Conservation (phyloP, 1,140 invertebrate species). For the Eupeodes corollae region DNA sequence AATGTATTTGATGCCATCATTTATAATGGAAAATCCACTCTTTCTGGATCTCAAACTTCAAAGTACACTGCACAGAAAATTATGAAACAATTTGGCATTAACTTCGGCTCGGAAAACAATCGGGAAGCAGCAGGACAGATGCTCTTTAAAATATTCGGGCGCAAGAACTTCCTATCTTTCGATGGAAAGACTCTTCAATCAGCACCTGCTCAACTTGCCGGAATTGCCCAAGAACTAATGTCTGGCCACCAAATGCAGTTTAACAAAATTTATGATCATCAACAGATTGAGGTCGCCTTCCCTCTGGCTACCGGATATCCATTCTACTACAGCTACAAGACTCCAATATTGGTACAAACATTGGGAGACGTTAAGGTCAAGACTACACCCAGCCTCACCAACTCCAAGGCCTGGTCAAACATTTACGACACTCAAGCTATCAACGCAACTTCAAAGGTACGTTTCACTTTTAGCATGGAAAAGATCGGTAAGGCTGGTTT, state of each 20-base stretch:
- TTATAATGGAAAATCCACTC: not conserved
- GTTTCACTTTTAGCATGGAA: conserved; percentile 40
- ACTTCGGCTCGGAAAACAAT: conserved; percentile 41
- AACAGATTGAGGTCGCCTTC: conserved; percentile 46
- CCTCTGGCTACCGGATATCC: conserved; percentile 55
- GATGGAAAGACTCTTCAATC: conserved; percentile 44
- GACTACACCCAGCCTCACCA: conserved; percentile 27
- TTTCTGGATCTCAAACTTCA: conserved; percentile 12
- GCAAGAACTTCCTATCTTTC: conserved; percentile 42
- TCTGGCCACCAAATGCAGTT: conserved; percentile 40
- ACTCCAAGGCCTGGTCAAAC: not conserved
- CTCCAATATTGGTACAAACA: conserved; percentile 40
- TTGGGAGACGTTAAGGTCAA: conserved; percentile 37
- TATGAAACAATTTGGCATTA: conserved; percentile 38
- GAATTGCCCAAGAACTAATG: conserved; percentile 24
- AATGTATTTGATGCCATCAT: not conserved
- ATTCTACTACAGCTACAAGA: conserved; percentile 47
- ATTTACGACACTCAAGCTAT: conserved; percentile 14
- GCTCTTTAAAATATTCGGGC: conserved; percentile 34
- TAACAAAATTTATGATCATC: conserved; percentile 43
- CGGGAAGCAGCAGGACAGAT: conserved; percentile 46
- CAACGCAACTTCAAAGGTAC: conserved; percentile 37
- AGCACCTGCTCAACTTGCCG: conserved; percentile 27
- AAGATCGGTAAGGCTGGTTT: conserved; percentile 49
- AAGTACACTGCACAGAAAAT: conserved; percentile 40